These are phyloP conservation scores for Mionectes olivaceus DNA, from an alignment of 2,797 vertebrate genomes.

Conservation along the genomic window DNA sequence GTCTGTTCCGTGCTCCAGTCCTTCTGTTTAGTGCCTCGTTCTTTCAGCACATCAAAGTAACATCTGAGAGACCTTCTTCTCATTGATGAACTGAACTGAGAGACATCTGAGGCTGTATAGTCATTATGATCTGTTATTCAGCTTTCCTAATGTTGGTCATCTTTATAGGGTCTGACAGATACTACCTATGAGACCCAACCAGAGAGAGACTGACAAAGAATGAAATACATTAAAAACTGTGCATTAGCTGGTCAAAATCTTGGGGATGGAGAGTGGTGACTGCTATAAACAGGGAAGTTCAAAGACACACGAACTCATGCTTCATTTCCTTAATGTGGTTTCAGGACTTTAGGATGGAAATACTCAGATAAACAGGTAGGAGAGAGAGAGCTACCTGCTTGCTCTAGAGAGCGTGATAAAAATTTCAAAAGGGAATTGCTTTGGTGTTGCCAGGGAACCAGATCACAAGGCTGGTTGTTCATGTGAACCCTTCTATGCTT, in stretches of 20 bases:
- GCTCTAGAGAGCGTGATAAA: not conserved
- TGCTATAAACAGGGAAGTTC: not conserved
- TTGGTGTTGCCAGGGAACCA: not conserved
- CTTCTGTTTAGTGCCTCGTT: not conserved
- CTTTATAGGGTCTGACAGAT: not conserved
- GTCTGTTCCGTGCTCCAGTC: not conserved
- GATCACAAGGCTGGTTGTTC: not conserved
- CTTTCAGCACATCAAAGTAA: not conserved
- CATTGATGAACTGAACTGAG: not conserved
- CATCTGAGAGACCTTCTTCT: not conserved
- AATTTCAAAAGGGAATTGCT: not conserved
- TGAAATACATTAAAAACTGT: not conserved
- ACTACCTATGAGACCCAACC: not conserved
- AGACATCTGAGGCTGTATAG: not conserved
- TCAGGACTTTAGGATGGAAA: not conserved
- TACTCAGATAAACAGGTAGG: not conserved
- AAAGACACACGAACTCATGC: not conserved
- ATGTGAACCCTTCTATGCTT: not conserved
- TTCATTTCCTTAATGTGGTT: not conserved
- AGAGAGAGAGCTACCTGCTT: not conserved
- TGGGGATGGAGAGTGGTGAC: not conserved
- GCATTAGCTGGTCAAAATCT: not conserved
- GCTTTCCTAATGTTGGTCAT: rapidly evolving
- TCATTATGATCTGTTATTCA: not conserved
- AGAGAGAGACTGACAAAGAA: not conserved